A percentile compares a stretch with the other conserved stretches of the same genome.
Conservation (phyloP, 64 coral and sea anemone genomes). For the Montipora foliosa region DNA sequence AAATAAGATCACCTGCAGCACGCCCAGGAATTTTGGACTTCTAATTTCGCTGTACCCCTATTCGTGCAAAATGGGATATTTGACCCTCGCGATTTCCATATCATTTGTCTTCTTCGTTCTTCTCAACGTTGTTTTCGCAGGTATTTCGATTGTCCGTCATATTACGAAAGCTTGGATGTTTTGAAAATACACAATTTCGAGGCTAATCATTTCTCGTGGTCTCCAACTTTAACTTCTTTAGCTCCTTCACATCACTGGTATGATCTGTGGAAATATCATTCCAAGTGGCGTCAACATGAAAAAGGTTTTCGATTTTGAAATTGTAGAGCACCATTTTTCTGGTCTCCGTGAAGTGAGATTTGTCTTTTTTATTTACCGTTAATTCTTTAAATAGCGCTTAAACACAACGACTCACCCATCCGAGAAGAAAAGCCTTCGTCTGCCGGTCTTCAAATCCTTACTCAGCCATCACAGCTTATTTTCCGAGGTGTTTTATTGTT, state of each 20-base stretch:
- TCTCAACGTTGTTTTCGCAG: slow-evolving; percentile 27
- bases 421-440: not conserved
- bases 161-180: not conserved
- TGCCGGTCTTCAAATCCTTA: not conserved
- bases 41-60: not conserved
- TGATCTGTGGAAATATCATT: slow-evolving; percentile 54
- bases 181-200: not conserved
- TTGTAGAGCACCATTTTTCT: not conserved
- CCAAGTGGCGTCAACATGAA: slow-evolving; percentile 2
- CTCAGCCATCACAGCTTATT: slow-evolving; percentile 7
- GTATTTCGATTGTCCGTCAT: slow-evolving; percentile 6
- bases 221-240: not conserved
- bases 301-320: slow-evolving; percentile 7
- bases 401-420: not conserved
- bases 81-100: not conserved
- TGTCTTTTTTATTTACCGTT: not conserved
- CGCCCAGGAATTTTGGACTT: not conserved
- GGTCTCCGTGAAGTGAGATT: not conserved
- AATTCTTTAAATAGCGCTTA: not conserved
- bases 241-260: slow-evolving; percentile 39
- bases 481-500: slow-evolving; percentile 24
- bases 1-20: slow-evolving; percentile 12
- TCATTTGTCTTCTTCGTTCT: slow-evolving; percentile 8
- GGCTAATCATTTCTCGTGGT: not conserved
- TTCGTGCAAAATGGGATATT: slow-evolving; percentile 2